Evolutionary conservation across 1,140 invertebrate species (phyloP), one percentile per base, ranked within the genome.

Genomic region (Streblospio benedicti): DNA sequence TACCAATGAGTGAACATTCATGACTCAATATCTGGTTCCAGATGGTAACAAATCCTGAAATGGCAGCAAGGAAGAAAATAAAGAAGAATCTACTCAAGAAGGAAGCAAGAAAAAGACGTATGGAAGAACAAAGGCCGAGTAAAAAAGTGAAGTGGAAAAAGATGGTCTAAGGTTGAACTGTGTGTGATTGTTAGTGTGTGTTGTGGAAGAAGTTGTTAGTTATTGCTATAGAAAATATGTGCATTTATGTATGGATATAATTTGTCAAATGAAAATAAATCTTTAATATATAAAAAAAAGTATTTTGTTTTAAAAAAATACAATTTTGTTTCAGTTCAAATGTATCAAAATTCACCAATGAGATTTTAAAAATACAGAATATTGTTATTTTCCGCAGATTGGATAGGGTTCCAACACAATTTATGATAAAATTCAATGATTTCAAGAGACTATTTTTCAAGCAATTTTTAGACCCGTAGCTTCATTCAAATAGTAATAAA

Each of bases 41-140:
- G 80, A 79, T 85, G 73, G 83, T 91, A 0, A 84, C 83, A 0
- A 82, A 90, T 78, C 88, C 89, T 27, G 86, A 88, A 67, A 78
- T 82, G 62, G 85, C 85, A 30, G 87, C 87, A 0, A 86, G 86
- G 70, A 84, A 85, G 70, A 89, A 88, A 78, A 83, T 90, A 4
- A 84, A 84, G 49, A 82, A 84, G 60, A 85, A 89, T 65, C 81
- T 85, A 59, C 87, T 85, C 68, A 90, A 90, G 66, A 87, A 86
- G 68, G 83, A 85, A 58, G 76, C 84, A 0, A 89, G 85, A 67
- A 89, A 89, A 50, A 67, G 71, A 35, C 72, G 71, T 59, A 64
- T 69, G 20, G 67, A 69, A 18, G 59, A 66, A 18, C 62, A 61
- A 31, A 64, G 60, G 30, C 63, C 63, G 27, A 47, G 59, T n/a